A percentile compares a stretch with the other conserved stretches of the same genome.
Evolutionary conservation across 2,888 invertebrate species (phyloP).

Genomic region (Nephrotoma appendiculata): DNA sequence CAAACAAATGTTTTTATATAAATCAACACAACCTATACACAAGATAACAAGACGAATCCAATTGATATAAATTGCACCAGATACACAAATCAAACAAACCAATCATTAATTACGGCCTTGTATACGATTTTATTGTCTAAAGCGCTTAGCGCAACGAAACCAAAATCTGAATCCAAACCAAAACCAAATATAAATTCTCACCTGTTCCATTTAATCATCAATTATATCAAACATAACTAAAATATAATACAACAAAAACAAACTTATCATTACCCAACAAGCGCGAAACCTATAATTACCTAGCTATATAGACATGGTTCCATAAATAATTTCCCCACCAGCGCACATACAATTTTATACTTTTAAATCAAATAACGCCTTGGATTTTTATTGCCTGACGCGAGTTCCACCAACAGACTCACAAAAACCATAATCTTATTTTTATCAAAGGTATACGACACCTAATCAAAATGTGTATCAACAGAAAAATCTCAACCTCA

Average conservation of each 20-base stretch:
- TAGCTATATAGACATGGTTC: background rate
- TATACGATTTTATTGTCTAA: background rate
- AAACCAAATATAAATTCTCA: background rate
- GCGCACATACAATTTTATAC: background rate
- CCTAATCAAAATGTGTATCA: background rate
- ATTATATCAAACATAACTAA: background rate
- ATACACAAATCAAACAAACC: background rate
- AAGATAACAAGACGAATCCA: background rate
- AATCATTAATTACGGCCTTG: background rate
- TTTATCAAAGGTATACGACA: background rate
- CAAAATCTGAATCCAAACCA: background rate
- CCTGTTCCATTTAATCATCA: background rate
- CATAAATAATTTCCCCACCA: background rate
- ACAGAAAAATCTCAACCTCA: background rate
- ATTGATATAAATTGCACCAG: background rate
- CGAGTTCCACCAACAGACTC: background rate
- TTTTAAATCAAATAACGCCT: background rate
- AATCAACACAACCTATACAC: no score
- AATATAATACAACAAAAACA: background rate
- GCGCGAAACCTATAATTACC: background rate
- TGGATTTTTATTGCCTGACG: background rate
- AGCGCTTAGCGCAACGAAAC: background rate
- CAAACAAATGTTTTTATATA: no score
- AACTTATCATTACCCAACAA: background rate
- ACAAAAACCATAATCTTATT: background rate